Conservation (phyloP, 2,888 invertebrate species). For the Drosophila kambysellisi region DNA sequence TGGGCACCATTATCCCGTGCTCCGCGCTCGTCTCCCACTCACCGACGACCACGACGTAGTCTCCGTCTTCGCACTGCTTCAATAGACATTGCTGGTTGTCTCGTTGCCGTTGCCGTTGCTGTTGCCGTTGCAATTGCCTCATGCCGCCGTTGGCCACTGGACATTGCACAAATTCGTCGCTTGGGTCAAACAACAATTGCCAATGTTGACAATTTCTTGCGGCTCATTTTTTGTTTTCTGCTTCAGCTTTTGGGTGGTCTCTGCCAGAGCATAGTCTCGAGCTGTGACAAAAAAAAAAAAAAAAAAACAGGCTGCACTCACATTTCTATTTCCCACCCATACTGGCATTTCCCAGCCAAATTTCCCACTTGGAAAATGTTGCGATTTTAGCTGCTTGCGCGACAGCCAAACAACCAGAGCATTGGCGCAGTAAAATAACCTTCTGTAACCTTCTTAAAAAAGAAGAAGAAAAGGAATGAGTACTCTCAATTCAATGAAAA, state of each 20-base stretch:
- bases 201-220: constrained; percentile 66
- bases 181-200: constrained; percentile 48
- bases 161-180: constrained; percentile 68
- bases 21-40: neutral
- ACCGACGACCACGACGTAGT: constrained; percentile 7
- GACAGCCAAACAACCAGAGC: neutral
- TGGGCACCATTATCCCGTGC: constrained; percentile 35
- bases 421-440: neutral
- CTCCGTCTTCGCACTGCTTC: constrained; percentile 29
- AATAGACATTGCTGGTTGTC: constrained; percentile 33
- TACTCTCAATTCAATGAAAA: neutral
- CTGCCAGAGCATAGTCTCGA: neutral
- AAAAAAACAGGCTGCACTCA: neutral
- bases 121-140: constrained; percentile 39
- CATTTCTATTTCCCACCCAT: neutral
- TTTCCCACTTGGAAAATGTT: neutral
- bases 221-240: neutral
- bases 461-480: neutral
- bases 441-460: neutral
- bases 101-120: constrained; percentile 9
- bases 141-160: constrained; percentile 70
- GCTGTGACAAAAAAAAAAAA: neutral
- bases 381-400: neutral
- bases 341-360: neutral
- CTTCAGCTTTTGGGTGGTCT: constrained; percentile 39